Evolutionary conservation across 2,888 invertebrate genomes (phyloP), one percentile per base, ranked within the genome.

Genomic region (Drosophila cognata): DNA sequence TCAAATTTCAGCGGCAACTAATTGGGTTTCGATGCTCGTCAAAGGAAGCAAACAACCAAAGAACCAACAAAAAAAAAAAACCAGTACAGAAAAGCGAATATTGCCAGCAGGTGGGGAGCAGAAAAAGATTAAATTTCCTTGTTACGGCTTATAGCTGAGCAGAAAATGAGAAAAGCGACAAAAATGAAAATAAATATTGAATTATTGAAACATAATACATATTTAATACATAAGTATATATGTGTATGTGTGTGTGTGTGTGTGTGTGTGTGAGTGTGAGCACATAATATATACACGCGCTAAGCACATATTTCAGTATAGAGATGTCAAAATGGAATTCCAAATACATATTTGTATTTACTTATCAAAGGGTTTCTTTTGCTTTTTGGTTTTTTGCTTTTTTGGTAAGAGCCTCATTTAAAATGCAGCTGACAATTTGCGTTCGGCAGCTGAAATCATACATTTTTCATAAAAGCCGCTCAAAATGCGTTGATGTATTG

Each of bases 81-180:
- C 1, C 35, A n/a, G 36, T 56, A 60, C n/a, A 38, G 55, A 60
- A 59, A 57, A 73, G 1, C 16, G 50, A 67, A 67, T 61, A 66
- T 69, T 71, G 71, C 59, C 83, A 66, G 74, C 68, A 80, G 78
- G 71, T 74, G 72, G 71, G 69, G 38, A 63, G 67, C 55, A 71
- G 43, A 83, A 86, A 88, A 88, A 87, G 85, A 87, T 87, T 89
- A 87, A 84, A 87, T 87, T 89, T 85, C 87, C 82, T 89, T 81
- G 89, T 89, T 89, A 77, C 62, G 74, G 63, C 66, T 84, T 78
- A 78, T 62, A 67, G 66, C 69, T 74, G 71, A 74, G 79, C 61
- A 59, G 46, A 81, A 75, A 74, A 83, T 83, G 71, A 71, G 62
- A 77, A 72, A 74, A 68, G 68, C 62, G 67, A 70, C 56, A 64